Evolutionary conservation across 2,113 vertebrate species (phyloP), one percentile per base, ranked within the genome.

Genomic region (Labrus mixtus): DNA sequence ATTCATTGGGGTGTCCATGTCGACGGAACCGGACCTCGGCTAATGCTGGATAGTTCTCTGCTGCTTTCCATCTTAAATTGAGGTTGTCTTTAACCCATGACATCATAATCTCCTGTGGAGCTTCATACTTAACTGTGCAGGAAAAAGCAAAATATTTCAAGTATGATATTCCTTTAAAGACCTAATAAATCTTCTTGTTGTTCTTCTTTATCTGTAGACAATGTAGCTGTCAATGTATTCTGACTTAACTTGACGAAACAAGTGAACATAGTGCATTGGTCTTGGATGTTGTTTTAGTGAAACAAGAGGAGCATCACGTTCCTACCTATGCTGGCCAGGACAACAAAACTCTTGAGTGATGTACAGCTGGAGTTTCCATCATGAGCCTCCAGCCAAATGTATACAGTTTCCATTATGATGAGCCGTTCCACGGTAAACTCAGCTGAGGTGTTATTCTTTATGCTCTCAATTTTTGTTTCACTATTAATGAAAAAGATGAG

Each of bases 101-200:
- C 11, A 81, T 20, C 0, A 8, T 33, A 33, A 93, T 68, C 16
- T 84, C 78, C 55, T 45, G 10, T 17, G 93, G 90, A 3, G 62
- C 55, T 29, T 83, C 68, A 64, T 84, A 90, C 65, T 93, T 93
- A 54, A 93, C 93, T 94, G 84, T 60, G 19, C 51, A 83, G 9
- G 36, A 57, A 66, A 33, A 79, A 69, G 36, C 20, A 67, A 16
- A 50, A 22, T 29, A 36, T 61, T 33, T 16, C 11, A 9, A 69
- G 10, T 56, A 5, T 13, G 19, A 51, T 51, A 10, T 51, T 51
- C 6, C 13, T n/a, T n/a, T 51, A 9, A 51, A 51, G n/a, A 10
- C 10, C 19, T 51, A 17, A 7, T 12, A 10, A 33, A 33, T 45
- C 5, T n/a, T n/a, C n/a, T n/a, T n/a, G n/a, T n/a, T 25, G 68